Percentiles rank a stretch among this genome's conserved stretches.
Conservation (phyloP, 2,888 invertebrate genomes). For the Subacronicta megacephala region DNA sequence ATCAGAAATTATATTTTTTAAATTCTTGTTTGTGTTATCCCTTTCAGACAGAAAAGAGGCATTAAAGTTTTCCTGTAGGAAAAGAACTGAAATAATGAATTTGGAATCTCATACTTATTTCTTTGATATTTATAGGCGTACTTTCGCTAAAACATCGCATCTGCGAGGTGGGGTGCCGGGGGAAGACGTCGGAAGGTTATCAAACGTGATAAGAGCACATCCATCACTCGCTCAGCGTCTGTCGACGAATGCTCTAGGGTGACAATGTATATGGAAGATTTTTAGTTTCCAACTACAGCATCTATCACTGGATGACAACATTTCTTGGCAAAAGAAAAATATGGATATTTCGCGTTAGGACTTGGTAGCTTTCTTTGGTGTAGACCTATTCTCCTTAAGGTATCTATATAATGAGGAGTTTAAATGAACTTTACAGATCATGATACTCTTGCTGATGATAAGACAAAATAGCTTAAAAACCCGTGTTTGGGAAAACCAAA, state of each 20-base stretch:
- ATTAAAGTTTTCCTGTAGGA: too few relatives aligned
- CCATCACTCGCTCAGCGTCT: conserved; percentile 77
- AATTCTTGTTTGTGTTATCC: too few relatives aligned
- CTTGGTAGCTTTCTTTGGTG: conserved; percentile 1
- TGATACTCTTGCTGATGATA: too few relatives aligned
- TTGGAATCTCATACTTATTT: not conserved
- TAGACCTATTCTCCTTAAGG: too few relatives aligned
- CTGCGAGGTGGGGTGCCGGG: conserved; percentile 60
- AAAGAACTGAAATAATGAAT: too few relatives aligned
- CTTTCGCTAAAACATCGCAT: conserved; percentile 69
- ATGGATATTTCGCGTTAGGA: not conserved
- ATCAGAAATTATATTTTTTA: too few relatives aligned
- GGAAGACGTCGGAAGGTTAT: conserved; percentile 82
- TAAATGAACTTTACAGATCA: too few relatives aligned
- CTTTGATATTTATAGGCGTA: conserved; percentile 52
- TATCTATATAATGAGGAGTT: too few relatives aligned
- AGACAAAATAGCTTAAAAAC: not conserved
- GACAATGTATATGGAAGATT: conserved; percentile 75
- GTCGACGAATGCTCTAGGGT: conserved; percentile 67
- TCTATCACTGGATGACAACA: conserved; percentile 53
- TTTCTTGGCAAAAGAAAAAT: conserved; percentile 17
- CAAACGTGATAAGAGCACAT: conserved; percentile 84
- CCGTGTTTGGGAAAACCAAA: conserved; percentile 15
- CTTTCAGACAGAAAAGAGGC: too few relatives aligned
- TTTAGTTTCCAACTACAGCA: conserved; percentile 57